These are phyloP conservation scores for Osmerus eperlanus DNA, from an alignment of 2,113 vertebrate species.

Conservation along the genomic window DNA sequence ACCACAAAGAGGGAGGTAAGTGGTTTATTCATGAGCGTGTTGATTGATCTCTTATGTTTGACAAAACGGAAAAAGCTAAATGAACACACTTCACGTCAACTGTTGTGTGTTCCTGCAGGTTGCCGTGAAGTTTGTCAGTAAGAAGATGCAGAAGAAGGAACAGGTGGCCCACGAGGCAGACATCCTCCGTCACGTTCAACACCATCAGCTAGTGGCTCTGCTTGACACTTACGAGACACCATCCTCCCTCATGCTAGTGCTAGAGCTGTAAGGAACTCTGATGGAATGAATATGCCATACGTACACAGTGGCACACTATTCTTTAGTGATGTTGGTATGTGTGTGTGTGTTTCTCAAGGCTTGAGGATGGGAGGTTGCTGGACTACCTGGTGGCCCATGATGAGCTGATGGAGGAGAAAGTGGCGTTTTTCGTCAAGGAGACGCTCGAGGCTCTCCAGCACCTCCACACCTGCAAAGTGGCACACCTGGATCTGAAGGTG, in stretches of 20 bases:
- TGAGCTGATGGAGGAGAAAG: slow-evolving; percentile 96
- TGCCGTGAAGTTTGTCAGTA: slow-evolving; percentile 93
- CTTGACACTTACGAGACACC: slow-evolving; percentile 90
- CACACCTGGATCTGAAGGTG: slow-evolving; percentile 95
- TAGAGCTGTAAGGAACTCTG: slow-evolving; percentile 85
- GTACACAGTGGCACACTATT: no score
- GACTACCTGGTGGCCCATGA: slow-evolving; percentile 95
- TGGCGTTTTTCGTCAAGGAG: slow-evolving; percentile 91
- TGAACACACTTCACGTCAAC: background rate
- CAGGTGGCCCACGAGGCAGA: slow-evolving; percentile 93
- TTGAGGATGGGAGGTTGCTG: slow-evolving; percentile 89
- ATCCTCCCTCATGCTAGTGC: slow-evolving; percentile 82
- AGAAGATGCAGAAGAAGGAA: slow-evolving; percentile 97
- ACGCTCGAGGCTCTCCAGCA: slow-evolving; percentile 92
- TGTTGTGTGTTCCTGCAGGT: slow-evolving; percentile 58
- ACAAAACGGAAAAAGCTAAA: no score
- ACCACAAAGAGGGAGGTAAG: slow-evolving; percentile 82
- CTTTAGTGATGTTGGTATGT: background rate
- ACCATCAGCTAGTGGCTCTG: slow-evolving; percentile 87
- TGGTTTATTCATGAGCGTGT: background rate
- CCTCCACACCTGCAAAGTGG: slow-evolving; percentile 93
- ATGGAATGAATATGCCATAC: background rate
- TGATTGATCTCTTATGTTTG: no score
- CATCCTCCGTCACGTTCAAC: slow-evolving; percentile 84
- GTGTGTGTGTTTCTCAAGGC: slow-evolving; percentile 62